Evolutionary conservation across 2,113 vertebrate species (phyloP).

Genomic region (Rhabdornis inornatus): DNA sequence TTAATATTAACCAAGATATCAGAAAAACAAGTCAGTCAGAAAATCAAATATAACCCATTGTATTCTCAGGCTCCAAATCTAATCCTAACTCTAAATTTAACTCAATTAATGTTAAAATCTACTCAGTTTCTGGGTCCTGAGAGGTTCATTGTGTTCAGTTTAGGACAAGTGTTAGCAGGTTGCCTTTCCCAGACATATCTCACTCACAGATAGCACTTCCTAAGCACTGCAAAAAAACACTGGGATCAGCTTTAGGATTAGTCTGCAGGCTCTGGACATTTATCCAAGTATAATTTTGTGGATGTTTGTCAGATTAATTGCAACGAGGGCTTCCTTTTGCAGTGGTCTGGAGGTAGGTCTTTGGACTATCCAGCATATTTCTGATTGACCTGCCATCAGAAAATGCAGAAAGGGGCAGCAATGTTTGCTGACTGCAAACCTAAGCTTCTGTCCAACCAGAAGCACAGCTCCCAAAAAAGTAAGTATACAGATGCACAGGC

Average conservation of each 20-base stretch:
- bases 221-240: neutral
- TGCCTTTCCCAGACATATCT: neutral
- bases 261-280: neutral
- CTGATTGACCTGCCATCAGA: neutral
- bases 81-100: neutral
- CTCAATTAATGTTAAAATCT: neutral
- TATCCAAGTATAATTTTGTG: neutral
- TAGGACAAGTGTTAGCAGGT: neutral
- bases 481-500: neutral
- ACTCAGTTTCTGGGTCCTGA: neutral
- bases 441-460: neutral
- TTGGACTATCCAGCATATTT: neutral
- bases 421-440: neutral
- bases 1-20: neutral
- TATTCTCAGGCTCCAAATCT: neutral
- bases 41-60: neutral
- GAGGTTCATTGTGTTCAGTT: neutral
- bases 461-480: neutral
- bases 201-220: neutral
- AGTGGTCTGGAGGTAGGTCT: neutral
- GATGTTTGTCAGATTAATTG: neutral
- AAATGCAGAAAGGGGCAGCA: neutral
- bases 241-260: neutral
- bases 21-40: neutral
- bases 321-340: neutral